Percentiles rank a stretch among this genome's conserved stretches.
Evolutionary conservation across 2,888 invertebrate species (phyloP).

Genomic region (Polylopha cassiicola): DNA sequence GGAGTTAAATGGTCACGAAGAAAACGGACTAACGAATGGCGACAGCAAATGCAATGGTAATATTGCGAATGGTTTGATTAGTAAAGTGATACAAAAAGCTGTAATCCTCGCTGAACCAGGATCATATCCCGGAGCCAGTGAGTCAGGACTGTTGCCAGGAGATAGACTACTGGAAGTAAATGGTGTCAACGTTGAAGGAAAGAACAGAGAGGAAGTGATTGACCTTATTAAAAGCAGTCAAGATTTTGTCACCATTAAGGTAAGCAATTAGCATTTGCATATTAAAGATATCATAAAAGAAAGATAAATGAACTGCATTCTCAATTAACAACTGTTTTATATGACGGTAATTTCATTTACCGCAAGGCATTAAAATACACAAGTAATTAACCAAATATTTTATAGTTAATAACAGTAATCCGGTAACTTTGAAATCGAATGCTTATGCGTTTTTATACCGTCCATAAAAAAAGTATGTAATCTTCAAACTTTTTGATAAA

Average conservation of each 20-base stretch:
- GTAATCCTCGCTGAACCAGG: constrained; percentile 96
- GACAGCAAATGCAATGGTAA: constrained; percentile 59
- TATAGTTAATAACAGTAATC: constrained; percentile 20
- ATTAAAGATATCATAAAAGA: neutral
- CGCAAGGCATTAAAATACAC: neutral
- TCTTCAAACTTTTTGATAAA: constrained; percentile 21
- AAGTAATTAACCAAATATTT: constrained; percentile 1
- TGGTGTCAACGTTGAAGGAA: constrained; percentile 88
- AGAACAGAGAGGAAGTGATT: constrained; percentile 93
- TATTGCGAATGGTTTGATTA: constrained; percentile 43
- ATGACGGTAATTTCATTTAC: neutral
- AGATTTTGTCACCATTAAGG: constrained; percentile 90
- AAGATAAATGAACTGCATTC: too few species aligned
- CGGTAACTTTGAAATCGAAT: constrained; percentile 7
- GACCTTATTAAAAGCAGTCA: constrained; percentile 93
- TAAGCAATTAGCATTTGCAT: constrained; percentile 50
- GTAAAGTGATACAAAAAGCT: constrained; percentile 79
- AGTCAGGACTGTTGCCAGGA: constrained; percentile 94
- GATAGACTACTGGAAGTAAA: constrained; percentile 96
- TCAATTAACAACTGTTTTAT: too few species aligned
- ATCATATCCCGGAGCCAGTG: constrained; percentile 83
- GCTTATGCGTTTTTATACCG: constrained; percentile 3
- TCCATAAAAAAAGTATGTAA: constrained; percentile 8
- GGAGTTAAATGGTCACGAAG: constrained; percentile 51
- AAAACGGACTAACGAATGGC: constrained; percentile 53